A percentile compares a stretch with the other conserved stretches of the same genome.
Conservation (phyloP, 2,113 vertebrate genomes). For the Sander vitreus region DNA sequence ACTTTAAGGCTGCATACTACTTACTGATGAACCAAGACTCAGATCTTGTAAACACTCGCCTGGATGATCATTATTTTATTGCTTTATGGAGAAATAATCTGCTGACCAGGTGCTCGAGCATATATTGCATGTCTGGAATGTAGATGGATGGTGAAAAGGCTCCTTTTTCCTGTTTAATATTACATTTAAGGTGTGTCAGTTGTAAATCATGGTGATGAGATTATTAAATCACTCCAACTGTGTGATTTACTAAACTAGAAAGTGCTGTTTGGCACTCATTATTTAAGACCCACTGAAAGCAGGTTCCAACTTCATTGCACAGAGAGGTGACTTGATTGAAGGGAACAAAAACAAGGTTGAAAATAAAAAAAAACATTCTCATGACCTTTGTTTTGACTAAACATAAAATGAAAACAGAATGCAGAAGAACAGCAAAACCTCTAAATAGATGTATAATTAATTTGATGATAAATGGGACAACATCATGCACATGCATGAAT, state of each 20-base stretch:
- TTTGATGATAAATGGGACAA: slow-evolving; percentile 8
- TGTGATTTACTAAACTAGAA: slow-evolving; percentile 17
- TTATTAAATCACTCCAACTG: slow-evolving; percentile 18
- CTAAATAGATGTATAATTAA: not conserved
- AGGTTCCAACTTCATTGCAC: not conserved
- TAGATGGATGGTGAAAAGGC: not conserved
- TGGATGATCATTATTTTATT: slow-evolving; percentile 1
- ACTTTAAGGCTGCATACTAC: not conserved
- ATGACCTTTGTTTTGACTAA: not conserved
- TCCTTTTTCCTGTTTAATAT: slow-evolving; percentile 44
- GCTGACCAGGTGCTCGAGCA: slow-evolving; percentile 38
- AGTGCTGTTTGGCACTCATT: slow-evolving; percentile 24
- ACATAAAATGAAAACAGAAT: slow-evolving; percentile 1
- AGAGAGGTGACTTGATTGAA: not conserved
- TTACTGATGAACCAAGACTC: not conserved
- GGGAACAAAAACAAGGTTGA: not conserved
- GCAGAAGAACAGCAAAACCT: not conserved
- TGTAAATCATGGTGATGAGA: slow-evolving; percentile 14
- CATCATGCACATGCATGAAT: not conserved
- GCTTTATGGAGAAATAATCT: slow-evolving; percentile 4
- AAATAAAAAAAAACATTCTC: no score
- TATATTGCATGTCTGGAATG: slow-evolving; percentile 24
- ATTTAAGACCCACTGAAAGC: slow-evolving; percentile 9
- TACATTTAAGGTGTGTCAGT: slow-evolving; percentile 13
- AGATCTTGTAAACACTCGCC: not conserved